Evolutionary conservation across 1,140 invertebrate species (phyloP).

Genomic region (Eulimnadia texana): DNA sequence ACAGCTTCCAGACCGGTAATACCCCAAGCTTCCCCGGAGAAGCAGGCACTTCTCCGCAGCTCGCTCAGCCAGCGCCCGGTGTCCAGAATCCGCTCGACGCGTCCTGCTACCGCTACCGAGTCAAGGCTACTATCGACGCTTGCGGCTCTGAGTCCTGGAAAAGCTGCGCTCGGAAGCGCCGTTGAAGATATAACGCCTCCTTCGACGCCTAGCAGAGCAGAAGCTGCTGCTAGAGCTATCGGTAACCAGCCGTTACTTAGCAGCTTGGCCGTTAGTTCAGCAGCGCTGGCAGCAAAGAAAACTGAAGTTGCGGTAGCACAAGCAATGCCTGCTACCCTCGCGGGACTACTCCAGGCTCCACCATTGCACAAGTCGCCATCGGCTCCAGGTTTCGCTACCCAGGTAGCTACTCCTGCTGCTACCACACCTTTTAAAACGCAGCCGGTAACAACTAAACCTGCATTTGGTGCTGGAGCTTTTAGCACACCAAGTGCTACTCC

Average conservation of each 20-base stretch:
- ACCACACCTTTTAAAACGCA: not conserved
- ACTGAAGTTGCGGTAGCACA: not conserved
- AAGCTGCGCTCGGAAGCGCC: not conserved
- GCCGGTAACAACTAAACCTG: not conserved
- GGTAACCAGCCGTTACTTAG: not conserved
- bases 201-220: not conserved
- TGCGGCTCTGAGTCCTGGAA: not conserved
- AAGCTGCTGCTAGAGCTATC: not conserved
- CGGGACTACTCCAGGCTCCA: too few relatives aligned
- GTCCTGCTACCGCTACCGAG: constrained; percentile 3
- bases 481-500: not conserved
- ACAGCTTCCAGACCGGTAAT: not conserved
- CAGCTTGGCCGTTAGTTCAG: not conserved
- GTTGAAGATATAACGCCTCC: not conserved
- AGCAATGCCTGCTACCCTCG: too few relatives aligned
- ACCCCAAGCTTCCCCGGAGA: constrained; percentile 10
- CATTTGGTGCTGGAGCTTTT: not conserved
- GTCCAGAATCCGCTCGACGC: constrained; percentile 1
- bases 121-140: constrained; percentile 11
- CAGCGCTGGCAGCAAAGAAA: not conserved
- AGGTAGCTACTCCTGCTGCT: not conserved
- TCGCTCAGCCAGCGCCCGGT: constrained; percentile 8
- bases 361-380: too few relatives aligned
- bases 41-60: constrained; percentile 9
- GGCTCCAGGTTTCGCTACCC: too few relatives aligned